Base-by-base conservation (phyloP, 2,113 vertebrate species). In the Anthoscopus minutus region DNA sequence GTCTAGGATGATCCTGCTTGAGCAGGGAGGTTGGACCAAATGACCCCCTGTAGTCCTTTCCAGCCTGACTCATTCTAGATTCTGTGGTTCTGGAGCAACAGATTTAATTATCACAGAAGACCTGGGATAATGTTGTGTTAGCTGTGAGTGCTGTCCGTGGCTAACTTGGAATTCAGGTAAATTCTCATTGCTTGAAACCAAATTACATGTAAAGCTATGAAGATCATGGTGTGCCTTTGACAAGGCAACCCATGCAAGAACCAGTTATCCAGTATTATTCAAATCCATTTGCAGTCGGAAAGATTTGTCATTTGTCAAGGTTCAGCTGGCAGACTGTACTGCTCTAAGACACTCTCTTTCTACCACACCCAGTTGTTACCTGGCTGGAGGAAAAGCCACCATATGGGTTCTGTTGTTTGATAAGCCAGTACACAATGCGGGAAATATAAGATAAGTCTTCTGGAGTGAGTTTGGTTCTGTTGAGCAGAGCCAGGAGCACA, bases 311-410 rank as follows among this genome's bases (percentile, higher is more conserved):
- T 48, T 28, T 60, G 4, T 35, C 0, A 6, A 51, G 27, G 74
- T 45, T 23, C 33, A 92, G 15, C n/a, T 47, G 95, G 71, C 98
- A 96, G 9, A 97, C 97, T 62, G 97, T 94, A 76, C 96, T 98
- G 86, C 42, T 66, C 19, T 18, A 61, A 22, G 24, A 23, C 22
- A 1, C 12, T 67, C 85, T 80, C 24, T 45, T 79, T 77, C 56
- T 65, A 57, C n/a, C 66, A 40, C 14, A 67, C 13, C 10, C 21
- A 38, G 11, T 31, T 76, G 25, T 97, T 88, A 99, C 99, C 98
- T 99, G 99, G n/a, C 96, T 98, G 85, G 98, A 99, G 21, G 98
- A 96, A 97, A 99, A 99, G 6, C 98, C 98, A 0, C 99, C 99
- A 0, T 97, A 98, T 0, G 98, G 84, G 82, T 99, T 99, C 97